Conservation (phyloP, 1,140 invertebrate species). For the Bombus polaris region DNA sequence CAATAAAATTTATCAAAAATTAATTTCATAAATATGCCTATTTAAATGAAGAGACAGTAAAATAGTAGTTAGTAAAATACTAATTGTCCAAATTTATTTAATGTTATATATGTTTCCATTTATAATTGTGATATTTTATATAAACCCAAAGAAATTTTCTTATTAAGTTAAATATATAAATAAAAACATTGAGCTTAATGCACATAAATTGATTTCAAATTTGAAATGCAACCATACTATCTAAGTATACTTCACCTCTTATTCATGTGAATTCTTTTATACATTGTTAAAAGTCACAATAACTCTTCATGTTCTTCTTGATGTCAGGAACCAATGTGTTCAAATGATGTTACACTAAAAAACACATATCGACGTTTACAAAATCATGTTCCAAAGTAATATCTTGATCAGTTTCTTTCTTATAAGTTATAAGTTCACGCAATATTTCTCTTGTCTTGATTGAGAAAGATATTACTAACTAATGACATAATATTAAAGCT, state of each 20-base stretch:
- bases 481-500: conserved; percentile 67
- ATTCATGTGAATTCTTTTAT: conserved; percentile 6
- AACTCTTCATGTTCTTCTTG: not conserved
- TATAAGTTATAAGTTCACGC: conserved; percentile 61
- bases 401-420: conserved; percentile 14
- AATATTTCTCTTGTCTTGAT: conserved; percentile 80
- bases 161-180: conserved; percentile 10
- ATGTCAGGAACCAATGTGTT: conserved; percentile 11
- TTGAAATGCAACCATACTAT: conserved; percentile 9
- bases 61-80: conserved; percentile 18
- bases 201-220: conserved; percentile 10
- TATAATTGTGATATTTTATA: not conserved
- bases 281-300: conserved; percentile 41
- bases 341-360: conserved; percentile 15
- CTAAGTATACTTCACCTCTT: not conserved
- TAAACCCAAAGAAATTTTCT: not conserved
- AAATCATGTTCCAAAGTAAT: conserved; percentile 22
- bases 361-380: conserved; percentile 26
- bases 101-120: not conserved
- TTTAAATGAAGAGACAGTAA: conserved; percentile 25
- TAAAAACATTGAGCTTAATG: conserved; percentile 17
- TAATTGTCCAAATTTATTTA: conserved; percentile 16
- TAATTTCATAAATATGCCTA: conserved; percentile 26
- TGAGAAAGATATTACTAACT: conserved; percentile 82
- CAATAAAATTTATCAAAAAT: conserved; percentile 29